phyloP scores from a whole-genome alignment of 2,797 vertebrate species.

The Arvicola amphibius region DNA sequence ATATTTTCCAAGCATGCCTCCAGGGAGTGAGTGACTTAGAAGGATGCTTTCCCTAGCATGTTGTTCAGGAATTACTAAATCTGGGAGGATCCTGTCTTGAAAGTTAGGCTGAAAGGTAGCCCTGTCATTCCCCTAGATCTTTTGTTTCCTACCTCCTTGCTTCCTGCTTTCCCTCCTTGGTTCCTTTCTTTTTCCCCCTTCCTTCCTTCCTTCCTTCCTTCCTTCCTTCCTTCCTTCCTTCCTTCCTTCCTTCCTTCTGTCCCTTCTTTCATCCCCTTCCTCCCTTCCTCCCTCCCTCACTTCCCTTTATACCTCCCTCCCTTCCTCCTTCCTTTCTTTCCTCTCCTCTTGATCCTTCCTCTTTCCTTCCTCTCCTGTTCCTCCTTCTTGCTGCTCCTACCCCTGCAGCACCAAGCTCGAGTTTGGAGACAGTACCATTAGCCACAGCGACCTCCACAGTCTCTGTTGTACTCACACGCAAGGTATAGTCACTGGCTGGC shows the following conservation, averaged over 20 bases:
- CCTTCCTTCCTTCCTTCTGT: no score
- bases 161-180: not conserved
- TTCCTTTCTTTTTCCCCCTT: no score
- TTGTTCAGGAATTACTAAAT: not conserved
- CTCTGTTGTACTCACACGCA: constrained; percentile 27
- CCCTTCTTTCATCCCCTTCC: accelerated
- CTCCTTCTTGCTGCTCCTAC: not conserved
- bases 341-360: not conserved
- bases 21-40: not conserved
- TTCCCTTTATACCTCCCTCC: no score
- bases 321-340: not conserved
- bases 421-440: not conserved
- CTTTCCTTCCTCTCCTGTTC: not conserved
- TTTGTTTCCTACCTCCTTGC: accelerated
- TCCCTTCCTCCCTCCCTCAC: not conserved
- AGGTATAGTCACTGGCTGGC: not conserved
- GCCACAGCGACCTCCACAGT: not conserved
- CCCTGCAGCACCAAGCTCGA: not conserved
- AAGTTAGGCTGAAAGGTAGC: not conserved
- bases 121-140: not conserved
- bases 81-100: not conserved
- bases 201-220: no score
- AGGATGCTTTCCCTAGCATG: not conserved
- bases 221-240: not conserved
- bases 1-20: not conserved